Base-by-base conservation (phyloP, 2,113 vertebrate species). In the Salvator merianae region DNA sequence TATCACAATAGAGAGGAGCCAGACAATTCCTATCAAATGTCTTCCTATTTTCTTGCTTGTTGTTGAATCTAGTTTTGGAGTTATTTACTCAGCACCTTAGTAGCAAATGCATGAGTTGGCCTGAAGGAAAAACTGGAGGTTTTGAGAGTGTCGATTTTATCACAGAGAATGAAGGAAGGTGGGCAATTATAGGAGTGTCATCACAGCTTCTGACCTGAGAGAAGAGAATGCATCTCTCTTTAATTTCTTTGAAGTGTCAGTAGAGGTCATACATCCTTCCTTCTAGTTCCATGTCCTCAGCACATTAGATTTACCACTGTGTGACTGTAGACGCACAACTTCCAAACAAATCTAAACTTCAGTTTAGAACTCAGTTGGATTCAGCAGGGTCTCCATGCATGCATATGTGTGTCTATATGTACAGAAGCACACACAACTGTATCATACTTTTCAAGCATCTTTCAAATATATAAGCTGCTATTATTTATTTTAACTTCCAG, bases 1-100 rank as follows among this genome's bases (percentile, higher is more conserved):
- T 87, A 83, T 79, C 73, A 62, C 12, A 86, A 79, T 59, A 78
- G 77, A 92, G n/a, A 30, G 34, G 83, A 82, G 53, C 6, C 70
- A 62, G 92, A 68, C 34, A 89, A 78, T 86, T 89, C 81, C 59
- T 80, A 81, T 79, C 88, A 82, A 83, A 71, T 0, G 1, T 24
- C 36, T 10, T 22, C 34, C 28, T 83, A 26, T 10, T 87, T 88
- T 78, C 62, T 73, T 16, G 5, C 28, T 71, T 79, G 10, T 55
- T 0, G 2, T 59, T 72, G 84, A 86, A 83, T 34, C 66, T 77
- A 7, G 38, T 91, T 75, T 76, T 88, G 81, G 76, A 86, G 71
- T 73, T 90, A 82, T 81, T 91, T 81, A 87, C 63, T 76, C 79
- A 86, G 73, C 14, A 73, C 7, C 85, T 79, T 79, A 3, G 0